phyloP scores from a whole-genome alignment of 2,113 vertebrate species.

The Corvus hawaiiensis region DNA sequence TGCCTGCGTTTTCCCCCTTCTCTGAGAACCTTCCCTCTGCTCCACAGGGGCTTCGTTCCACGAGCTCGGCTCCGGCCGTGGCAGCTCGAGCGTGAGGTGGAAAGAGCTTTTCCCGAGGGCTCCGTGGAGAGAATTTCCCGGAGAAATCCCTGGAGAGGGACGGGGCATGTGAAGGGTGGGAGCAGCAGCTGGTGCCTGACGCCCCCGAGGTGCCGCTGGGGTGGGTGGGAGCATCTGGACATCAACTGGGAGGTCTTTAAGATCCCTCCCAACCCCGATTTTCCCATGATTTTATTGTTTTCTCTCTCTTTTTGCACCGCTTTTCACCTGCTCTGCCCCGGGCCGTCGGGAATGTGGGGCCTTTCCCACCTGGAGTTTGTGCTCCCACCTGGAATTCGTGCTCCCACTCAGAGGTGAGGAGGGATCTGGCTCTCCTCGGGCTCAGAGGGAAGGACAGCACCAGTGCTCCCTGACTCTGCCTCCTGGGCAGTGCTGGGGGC shows the following conservation, averaged over 20 bases:
- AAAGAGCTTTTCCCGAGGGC: background rate
- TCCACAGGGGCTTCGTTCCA: background rate
- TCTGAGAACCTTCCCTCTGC: background rate
- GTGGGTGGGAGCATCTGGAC: background rate
- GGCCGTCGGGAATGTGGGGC: accelerated
- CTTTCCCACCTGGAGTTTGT: background rate
- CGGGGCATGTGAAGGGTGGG: background rate
- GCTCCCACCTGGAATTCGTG: background rate
- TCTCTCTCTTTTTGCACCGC: background rate
- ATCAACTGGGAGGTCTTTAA: background rate
- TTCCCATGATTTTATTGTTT: background rate
- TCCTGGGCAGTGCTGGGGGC: too few relatives aligned
- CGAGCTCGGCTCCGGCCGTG: background rate
- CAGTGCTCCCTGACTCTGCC: too few relatives aligned
- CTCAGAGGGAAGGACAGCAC: accelerated
- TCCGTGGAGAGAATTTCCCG: background rate
- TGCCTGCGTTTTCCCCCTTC: background rate
- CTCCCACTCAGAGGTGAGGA: too few relatives aligned
- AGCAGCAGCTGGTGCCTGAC: accelerated
- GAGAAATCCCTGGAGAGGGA: background rate
- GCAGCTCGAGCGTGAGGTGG: background rate
- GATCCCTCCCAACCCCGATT: background rate
- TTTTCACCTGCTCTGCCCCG: background rate
- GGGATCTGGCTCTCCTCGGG: too few relatives aligned
- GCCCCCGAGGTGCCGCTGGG: background rate